Conservation (phyloP, 2,113 vertebrate genomes). For the Oncorhynchus kisutch region DNA sequence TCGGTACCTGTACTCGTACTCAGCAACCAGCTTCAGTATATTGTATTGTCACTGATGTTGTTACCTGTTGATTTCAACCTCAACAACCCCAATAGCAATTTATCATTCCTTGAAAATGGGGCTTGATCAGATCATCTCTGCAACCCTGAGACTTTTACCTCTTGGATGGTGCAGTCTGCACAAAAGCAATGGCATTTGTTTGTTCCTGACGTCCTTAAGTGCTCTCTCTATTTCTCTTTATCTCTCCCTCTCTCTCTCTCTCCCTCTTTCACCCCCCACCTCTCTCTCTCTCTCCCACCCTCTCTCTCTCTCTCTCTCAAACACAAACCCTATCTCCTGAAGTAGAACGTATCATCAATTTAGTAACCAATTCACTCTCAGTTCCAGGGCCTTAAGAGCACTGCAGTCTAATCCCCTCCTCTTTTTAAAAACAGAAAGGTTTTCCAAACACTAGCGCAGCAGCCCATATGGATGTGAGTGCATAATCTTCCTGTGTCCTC, state of each 20-base stretch:
- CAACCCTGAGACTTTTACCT: neutral
- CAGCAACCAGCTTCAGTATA: neutral
- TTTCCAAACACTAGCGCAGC: slow-evolving; percentile 37
- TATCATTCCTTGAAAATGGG: neutral
- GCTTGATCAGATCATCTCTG: neutral
- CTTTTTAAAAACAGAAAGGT: slow-evolving; percentile 53
- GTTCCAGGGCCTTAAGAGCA: slow-evolving; percentile 27
- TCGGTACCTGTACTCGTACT: no score
- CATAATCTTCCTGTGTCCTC: slow-evolving; percentile 74
- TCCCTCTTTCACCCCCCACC: neutral
- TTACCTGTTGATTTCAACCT: neutral
- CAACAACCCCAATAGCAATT: neutral
- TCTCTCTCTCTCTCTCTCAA: no score
- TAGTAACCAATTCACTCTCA: slow-evolving; percentile 50
- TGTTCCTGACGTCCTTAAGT: neutral
- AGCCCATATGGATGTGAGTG: slow-evolving; percentile 61
- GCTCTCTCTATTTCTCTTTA: neutral
- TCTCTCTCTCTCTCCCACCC: no score
- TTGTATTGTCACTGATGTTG: neutral
- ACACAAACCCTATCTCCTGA: no score
- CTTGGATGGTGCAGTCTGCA: neutral
- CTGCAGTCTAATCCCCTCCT: slow-evolving; percentile 54
- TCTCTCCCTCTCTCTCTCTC: no score
- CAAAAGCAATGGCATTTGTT: neutral
- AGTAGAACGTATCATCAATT: slow-evolving; percentile 30